Evolutionary conservation across 2,113 vertebrate genomes (phyloP).

Genomic region (Labeo rohita): DNA sequence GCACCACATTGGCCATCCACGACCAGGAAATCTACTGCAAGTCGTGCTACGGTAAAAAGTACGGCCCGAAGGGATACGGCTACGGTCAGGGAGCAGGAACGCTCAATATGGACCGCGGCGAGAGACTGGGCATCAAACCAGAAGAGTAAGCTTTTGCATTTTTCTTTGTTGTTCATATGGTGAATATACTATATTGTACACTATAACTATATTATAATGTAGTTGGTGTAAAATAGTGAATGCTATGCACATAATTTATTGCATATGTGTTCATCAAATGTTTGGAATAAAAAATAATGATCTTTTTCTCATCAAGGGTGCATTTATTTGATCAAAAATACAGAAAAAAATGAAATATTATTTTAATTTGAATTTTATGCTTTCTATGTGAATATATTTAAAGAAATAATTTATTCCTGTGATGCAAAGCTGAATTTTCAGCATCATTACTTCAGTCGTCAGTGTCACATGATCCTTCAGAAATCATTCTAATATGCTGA

Average conservation of each 20-base stretch:
- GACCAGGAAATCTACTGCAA: conserved; percentile 93
- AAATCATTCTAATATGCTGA: no score
- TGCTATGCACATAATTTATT: neutral
- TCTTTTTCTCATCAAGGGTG: no score
- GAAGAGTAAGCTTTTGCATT: conserved; percentile 79
- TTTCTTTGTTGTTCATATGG: neutral
- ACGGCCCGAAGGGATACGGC: conserved; percentile 94
- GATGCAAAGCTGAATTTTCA: no score
- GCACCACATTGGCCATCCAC: conserved; percentile 89
- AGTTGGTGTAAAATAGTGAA: neutral
- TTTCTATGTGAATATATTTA: no score
- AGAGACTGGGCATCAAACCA: conserved; percentile 84
- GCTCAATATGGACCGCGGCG: conserved; percentile 89
- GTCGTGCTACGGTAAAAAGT: conserved; percentile 91
- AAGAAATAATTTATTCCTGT: no score
- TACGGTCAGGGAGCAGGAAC: conserved; percentile 90
- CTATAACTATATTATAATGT: neutral
- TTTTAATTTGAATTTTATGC: no score
- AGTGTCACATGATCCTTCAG: no score
- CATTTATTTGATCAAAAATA: no score
- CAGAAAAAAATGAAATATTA: no score
- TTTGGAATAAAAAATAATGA: no score
- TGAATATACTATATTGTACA: neutral
- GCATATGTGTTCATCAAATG: no score
- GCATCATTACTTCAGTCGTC: no score